Percentiles rank a stretch among this genome's conserved stretches.
phyloP scores from a whole-genome alignment of 1,140 invertebrate genomes.

The Heliothis subflexa region DNA sequence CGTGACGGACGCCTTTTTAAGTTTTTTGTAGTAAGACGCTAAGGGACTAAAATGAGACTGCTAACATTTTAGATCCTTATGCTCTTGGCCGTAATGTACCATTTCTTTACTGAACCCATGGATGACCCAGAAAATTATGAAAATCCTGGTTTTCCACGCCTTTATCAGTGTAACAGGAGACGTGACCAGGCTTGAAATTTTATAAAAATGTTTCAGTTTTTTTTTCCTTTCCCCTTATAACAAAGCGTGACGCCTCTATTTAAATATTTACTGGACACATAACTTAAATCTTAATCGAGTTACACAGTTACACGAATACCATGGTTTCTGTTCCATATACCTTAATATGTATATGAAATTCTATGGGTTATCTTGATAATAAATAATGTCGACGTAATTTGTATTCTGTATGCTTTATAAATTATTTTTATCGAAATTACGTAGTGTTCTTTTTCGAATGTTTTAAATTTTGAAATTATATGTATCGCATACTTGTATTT shows the following conservation, averaged over 20 bases:
- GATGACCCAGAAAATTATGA: too few relatives aligned
- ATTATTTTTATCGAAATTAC: neutral
- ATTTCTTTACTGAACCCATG: too few relatives aligned
- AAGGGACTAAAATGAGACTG: too few relatives aligned
- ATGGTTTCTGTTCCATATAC: constrained; percentile 4
- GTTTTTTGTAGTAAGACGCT: too few relatives aligned
- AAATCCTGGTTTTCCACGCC: too few relatives aligned
- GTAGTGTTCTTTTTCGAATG: neutral
- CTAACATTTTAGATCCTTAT: too few relatives aligned
- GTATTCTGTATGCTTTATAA: constrained; percentile 6
- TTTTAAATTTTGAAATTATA: neutral
- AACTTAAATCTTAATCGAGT: constrained; percentile 40
- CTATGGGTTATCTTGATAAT: constrained; percentile 24
- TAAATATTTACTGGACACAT: constrained; percentile 33
- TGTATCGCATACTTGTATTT: too few relatives aligned
- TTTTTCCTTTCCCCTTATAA: neutral
- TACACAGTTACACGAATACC: constrained; percentile 12
- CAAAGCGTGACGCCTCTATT: constrained; percentile 26
- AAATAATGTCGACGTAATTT: constrained; percentile 10
- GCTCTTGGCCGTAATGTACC: too few relatives aligned
- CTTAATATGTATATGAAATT: constrained; percentile 8
- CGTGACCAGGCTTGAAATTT: too few relatives aligned
- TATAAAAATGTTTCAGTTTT: neutral
- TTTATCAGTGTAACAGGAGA: too few relatives aligned
- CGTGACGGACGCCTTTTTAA: too few relatives aligned